Conservation (phyloP, 2,113 vertebrate genomes). For the Anolis carolinensis region DNA sequence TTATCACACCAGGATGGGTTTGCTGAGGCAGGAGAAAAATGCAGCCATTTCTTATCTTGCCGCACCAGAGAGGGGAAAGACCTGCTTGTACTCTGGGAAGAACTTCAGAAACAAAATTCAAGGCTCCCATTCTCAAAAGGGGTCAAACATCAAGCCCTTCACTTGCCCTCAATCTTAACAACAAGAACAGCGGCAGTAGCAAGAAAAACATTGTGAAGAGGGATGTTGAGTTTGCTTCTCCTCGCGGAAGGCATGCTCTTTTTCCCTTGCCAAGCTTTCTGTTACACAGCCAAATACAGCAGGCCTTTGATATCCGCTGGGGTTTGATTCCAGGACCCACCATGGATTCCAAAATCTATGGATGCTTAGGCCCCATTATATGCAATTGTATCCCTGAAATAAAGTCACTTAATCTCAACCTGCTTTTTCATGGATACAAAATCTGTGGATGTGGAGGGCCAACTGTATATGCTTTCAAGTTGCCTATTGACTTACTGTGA, state of each 20-base stretch:
- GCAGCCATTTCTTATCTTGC: background rate
- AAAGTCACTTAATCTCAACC: too few relatives aligned
- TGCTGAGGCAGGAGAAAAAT: slow-evolving; percentile 21
- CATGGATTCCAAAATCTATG: too few relatives aligned
- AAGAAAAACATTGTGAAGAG: background rate
- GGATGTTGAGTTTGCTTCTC: background rate
- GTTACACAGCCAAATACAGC: slow-evolving; percentile 4
- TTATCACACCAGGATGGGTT: background rate
- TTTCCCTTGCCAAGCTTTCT: slow-evolving; percentile 11
- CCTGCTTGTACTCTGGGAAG: rapidly evolving
- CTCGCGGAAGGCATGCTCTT: background rate
- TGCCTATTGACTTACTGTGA: too few relatives aligned
- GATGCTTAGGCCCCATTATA: too few relatives aligned
- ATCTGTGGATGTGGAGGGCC: too few relatives aligned
- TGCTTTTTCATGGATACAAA: too few relatives aligned
- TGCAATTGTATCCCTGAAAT: too few relatives aligned
- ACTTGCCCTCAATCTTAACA: slow-evolving; percentile 8
- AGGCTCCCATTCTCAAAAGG: background rate
- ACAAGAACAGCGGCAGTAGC: background rate
- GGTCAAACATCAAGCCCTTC: slow-evolving; percentile 20
- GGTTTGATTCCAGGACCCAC: too few relatives aligned
- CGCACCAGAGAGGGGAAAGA: background rate
- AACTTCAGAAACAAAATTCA: slow-evolving; percentile 22
- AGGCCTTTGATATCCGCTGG: too few relatives aligned
- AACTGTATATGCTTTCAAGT: too few relatives aligned